These are phyloP conservation scores for Drosophila albomicans DNA, from an alignment of 1,140 invertebrate species.

Conservation along the genomic window DNA sequence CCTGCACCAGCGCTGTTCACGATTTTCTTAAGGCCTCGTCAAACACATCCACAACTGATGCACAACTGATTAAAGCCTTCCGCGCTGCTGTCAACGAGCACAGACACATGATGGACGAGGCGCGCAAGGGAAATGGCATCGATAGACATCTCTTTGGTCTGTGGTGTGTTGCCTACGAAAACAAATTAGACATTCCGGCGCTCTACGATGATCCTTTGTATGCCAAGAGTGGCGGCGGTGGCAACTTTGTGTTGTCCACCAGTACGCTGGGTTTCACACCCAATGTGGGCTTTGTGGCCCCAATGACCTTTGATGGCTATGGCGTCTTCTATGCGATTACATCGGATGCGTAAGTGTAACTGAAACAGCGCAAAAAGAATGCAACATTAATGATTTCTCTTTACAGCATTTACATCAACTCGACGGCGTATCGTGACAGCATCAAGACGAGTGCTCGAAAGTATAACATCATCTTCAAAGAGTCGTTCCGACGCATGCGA, in stretches of 20 bases:
- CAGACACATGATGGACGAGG: conserved; percentile 84
- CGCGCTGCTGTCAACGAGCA: conserved; percentile 84
- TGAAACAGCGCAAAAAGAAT: neutral
- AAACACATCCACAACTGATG: conserved; percentile 54
- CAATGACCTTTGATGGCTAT: conserved; percentile 88
- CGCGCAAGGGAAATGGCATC: conserved; percentile 87
- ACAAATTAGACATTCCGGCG: conserved; percentile 85
- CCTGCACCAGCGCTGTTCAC: conserved; percentile 84
- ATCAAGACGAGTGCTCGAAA: conserved; percentile 78
- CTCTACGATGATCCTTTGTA: conserved; percentile 87
- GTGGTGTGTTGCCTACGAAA: conserved; percentile 88
- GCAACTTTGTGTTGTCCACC: conserved; percentile 88
- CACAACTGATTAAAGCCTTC: conserved; percentile 66
- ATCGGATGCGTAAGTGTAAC: conserved; percentile 62
- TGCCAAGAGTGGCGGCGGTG: conserved; percentile 87
- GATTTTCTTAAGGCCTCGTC: conserved; percentile 85
- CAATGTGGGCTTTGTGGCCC: conserved; percentile 87
- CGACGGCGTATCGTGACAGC: conserved; percentile 75
- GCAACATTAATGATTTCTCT: neutral
- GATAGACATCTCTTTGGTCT: conserved; percentile 91
- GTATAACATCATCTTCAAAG: conserved; percentile 68
- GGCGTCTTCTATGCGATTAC: conserved; percentile 87
- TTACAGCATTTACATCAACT: conserved; percentile 70
- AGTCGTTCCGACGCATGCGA: conserved; percentile 73
- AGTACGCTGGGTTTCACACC: conserved; percentile 88